Base-by-base conservation (phyloP, 2,797 vertebrate genomes). In the Cottoperca gobio region DNA sequence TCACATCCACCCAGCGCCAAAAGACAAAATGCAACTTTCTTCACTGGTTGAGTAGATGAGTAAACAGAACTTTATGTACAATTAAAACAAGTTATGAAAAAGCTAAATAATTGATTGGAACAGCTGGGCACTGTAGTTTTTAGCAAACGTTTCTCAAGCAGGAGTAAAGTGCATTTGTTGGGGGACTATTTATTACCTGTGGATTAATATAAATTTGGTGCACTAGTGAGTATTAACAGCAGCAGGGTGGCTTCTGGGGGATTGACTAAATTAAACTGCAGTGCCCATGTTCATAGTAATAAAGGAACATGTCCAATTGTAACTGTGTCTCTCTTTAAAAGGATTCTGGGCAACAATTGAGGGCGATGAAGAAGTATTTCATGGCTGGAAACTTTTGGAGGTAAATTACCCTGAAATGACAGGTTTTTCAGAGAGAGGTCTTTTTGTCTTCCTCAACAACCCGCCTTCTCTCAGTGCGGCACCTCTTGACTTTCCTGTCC, bases 401-500 rank as follows among this genome's bases (percentile, higher is more conserved):
- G 33, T 70, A 61, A 53, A 75, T 73, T 40, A 33, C 2, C 26
- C 24, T 35, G 13, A 5, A 78, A n/a, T 67, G 43, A 21, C 23
- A 4, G 42, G 50, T 45, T 72, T 60, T 70, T 62, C 33, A 3
- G 10, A 37, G 28, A n/a, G 31, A 1, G 24, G 39, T 19, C 17
- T 28, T 42, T 19, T 28, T 52, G 62, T 54, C 53, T 61, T 21
- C 14, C 43, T 46, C 21, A 17, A 83, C 86, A 81, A 78, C 82
- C 75, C 86, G 74, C 80, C 73, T 76, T 85, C 31, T 86, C 79
- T 78, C 80, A 72, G 64, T 37, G 61, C 57, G 59, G 77, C 87
- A 88, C 79, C 83, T 86, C 88, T 90, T 91, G 89, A 90, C 89
- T 88, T 87, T 86, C 76, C 76, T 67, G 72, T 80, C 66, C 79